Evolutionary conservation across 2,888 invertebrate genomes (phyloP), one percentile per base, ranked within the genome.

Genomic region (Nymphalis polychloros): DNA sequence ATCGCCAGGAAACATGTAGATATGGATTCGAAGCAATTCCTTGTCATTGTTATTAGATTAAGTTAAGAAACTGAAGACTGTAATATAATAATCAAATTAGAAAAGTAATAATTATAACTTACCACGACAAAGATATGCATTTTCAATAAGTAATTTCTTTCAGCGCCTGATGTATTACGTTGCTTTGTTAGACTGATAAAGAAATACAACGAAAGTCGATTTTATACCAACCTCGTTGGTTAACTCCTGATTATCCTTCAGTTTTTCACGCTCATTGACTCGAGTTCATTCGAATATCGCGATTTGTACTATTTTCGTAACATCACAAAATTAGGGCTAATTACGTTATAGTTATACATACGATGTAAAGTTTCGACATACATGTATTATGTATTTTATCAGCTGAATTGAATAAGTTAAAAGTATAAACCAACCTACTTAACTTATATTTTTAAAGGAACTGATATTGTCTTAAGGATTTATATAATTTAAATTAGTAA

Each of bases 41-140:
- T 41, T 4, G 2, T 41, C 4, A 13, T 10, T 4, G 13, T 41
- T 13, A 13, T 41, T 4, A 41, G 3, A 13, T 41, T 4, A 41
- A 13, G 2, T 41, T 3, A 4, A 13, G 13, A 4, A 13, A 41
- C 13, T 41, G 35, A 41, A n/a, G n/a, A n/a, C n/a, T n/a, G n/a
- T 41, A 4, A 41, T 41, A 3, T 41, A 13, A 41, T 41, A 41
- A 41, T 41, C 2, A 13, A 2, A 13, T 41, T 41, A 41, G 13
- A 41, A 41, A 13, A 41, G 41, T 41, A 13, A 63, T 47, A 31
- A 27, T 47, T 27, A 1, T 17, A 48, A 77, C 89, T 89, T 82
- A 89, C 89, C 85, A 85, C 80, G 72, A 90, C 72, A 75, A 83
- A 85, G 78, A 78, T 79, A 81, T 87, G 84, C 91, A 91, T 91